These are phyloP conservation scores for Ctenodactylus gundi DNA, from an alignment of 2,113 vertebrate species.

Conservation along the genomic window DNA sequence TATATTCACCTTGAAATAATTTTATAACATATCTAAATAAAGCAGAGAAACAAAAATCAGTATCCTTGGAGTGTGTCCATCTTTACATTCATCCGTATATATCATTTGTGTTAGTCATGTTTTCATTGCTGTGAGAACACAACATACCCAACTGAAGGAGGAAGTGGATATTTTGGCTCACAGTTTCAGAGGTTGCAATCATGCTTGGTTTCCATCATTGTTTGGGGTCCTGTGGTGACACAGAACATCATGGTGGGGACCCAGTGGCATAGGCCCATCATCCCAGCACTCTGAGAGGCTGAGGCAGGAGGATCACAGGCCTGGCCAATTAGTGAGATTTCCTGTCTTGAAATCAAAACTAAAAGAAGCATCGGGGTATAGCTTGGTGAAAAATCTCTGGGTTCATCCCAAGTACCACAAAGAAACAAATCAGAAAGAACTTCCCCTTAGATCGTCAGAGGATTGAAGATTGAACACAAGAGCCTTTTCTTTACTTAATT, in stretches of 20 bases:
- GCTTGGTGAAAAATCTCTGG: too few species aligned
- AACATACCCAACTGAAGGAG: background rate
- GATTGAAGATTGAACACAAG: slow-evolving; percentile 31
- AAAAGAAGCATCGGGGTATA: too few species aligned
- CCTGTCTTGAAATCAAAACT: too few species aligned
- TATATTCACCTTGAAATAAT: background rate
- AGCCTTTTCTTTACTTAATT: background rate
- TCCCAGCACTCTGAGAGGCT: too few species aligned
- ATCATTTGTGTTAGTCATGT: background rate
- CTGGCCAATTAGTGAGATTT: too few species aligned
- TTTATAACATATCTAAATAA: background rate
- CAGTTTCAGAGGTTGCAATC: background rate
- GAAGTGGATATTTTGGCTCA: background rate
- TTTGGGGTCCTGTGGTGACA: background rate
- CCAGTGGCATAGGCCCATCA: background rate
- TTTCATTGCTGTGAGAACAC: background rate
- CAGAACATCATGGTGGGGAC: background rate
- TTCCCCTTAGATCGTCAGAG: background rate
- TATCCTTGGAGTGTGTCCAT: background rate
- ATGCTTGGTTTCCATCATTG: too few species aligned
- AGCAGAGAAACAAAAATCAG: background rate
- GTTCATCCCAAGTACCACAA: too few species aligned
- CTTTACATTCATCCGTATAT: background rate
- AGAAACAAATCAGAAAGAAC: too few species aligned
- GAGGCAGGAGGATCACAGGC: too few species aligned